Conservation (phyloP, 1,140 invertebrate genomes). For the Drosophila tsacasi region DNA sequence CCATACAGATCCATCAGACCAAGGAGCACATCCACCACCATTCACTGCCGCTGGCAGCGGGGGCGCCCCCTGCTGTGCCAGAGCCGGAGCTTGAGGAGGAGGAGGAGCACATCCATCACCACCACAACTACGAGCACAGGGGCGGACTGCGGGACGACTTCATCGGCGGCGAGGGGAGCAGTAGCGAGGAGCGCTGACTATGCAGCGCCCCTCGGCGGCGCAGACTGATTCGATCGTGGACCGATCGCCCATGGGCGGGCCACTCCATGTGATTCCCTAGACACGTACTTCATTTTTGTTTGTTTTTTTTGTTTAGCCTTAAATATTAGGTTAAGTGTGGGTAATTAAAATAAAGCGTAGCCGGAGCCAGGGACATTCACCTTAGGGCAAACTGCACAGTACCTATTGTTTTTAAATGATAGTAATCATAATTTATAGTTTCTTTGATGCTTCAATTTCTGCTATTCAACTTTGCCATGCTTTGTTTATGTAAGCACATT, state of each 20-base stretch:
- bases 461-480: slow-evolving; percentile 22
- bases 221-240: slow-evolving; percentile 43
- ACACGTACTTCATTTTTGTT: slow-evolving; percentile 26
- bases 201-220: slow-evolving; percentile 11
- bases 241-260: slow-evolving; percentile 32
- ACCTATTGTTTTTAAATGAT: background rate
- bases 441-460: background rate
- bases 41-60: slow-evolving; percentile 43
- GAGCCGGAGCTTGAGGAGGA: slow-evolving; percentile 59
- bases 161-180: slow-evolving; percentile 55
- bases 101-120: slow-evolving; percentile 81
- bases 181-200: slow-evolving; percentile 71
- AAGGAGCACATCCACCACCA: slow-evolving; percentile 82
- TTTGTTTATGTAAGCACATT: background rate
- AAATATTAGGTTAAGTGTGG: slow-evolving; percentile 20
- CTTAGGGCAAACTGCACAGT: slow-evolving; percentile 1
- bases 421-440: background rate
- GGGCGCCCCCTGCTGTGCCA: slow-evolving; percentile 14
- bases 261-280: slow-evolving; percentile 37
- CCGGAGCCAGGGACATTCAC: slow-evolving; percentile 2
- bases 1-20: slow-evolving; percentile 76
- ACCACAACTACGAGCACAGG: slow-evolving; percentile 80
- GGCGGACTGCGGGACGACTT: slow-evolving; percentile 52
- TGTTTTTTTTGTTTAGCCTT: slow-evolving; percentile 33
- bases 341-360: slow-evolving; percentile 34